Evolutionary conservation across 2,888 invertebrate genomes (phyloP).

Genomic region (Lutraria lutraria): DNA sequence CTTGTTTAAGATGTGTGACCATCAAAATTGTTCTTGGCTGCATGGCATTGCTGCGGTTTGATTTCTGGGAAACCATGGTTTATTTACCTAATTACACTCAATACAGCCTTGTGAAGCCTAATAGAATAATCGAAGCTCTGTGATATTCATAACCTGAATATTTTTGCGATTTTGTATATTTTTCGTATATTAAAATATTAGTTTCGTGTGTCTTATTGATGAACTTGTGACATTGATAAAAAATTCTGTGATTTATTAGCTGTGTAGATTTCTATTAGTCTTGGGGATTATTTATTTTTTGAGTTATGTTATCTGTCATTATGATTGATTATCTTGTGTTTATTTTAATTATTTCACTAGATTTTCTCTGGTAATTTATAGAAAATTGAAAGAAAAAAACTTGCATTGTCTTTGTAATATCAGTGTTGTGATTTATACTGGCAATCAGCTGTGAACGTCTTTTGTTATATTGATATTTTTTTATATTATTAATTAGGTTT

Average conservation of each 20-base stretch:
- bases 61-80: not conserved
- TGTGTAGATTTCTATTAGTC: not conserved
- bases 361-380: not conserved
- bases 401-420: too few species aligned
- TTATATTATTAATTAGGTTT: too few species aligned
- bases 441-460: too few species aligned
- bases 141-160: too few species aligned
- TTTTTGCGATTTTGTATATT: not conserved
- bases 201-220: not conserved
- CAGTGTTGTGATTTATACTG: too few species aligned
- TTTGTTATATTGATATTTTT: too few species aligned
- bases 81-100: not conserved
- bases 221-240: not conserved
- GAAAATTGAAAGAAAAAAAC: not conserved
- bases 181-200: not conserved
- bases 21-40: too few species aligned
- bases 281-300: not conserved
- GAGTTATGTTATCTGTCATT: not conserved
- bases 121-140: not conserved
- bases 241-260: not conserved
- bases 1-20: too few species aligned
- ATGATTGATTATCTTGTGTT: not conserved
- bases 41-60: not conserved
- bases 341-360: not conserved
- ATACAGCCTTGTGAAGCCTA: not conserved